Evolutionary conservation across 2,113 vertebrate species (phyloP).

Genomic region (Mormoops blainvillei): DNA sequence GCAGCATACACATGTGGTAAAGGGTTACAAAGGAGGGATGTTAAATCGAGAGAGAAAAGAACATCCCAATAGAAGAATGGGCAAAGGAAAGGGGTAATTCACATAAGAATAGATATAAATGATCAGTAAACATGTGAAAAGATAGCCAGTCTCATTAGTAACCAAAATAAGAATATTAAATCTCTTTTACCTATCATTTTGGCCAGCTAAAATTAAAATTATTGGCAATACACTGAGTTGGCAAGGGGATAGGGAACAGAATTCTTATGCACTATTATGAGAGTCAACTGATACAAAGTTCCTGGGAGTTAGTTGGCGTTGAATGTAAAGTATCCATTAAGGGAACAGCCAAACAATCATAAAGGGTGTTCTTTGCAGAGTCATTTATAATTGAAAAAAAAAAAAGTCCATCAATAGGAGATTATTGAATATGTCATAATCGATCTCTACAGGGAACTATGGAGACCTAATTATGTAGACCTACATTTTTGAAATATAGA

Average conservation of each 20-base stretch:
- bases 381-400: constrained; percentile 12
- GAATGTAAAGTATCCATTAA: constrained; percentile 10
- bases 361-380: not conserved
- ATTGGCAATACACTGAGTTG: not conserved
- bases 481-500: not conserved
- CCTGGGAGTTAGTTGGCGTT: not conserved
- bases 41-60: not conserved
- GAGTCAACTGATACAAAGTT: not conserved
- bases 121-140: not conserved
- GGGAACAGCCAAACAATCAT: not conserved
- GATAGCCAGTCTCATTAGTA: not conserved
- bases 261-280: not conserved
- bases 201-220: not conserved
- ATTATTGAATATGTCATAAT: constrained; percentile 12
- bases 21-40: not conserved
- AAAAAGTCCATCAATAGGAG: not conserved
- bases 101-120: not conserved
- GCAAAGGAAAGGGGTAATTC: not conserved
- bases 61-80: not conserved
- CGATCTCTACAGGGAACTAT: not conserved
- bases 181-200: not conserved
- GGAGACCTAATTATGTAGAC: not conserved
- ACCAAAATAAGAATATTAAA: not conserved
- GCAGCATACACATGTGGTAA: not conserved
- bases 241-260: not conserved